Evolutionary conservation across 2,888 invertebrate genomes (phyloP).

Genomic region (Chromoteleia sp.): DNA sequence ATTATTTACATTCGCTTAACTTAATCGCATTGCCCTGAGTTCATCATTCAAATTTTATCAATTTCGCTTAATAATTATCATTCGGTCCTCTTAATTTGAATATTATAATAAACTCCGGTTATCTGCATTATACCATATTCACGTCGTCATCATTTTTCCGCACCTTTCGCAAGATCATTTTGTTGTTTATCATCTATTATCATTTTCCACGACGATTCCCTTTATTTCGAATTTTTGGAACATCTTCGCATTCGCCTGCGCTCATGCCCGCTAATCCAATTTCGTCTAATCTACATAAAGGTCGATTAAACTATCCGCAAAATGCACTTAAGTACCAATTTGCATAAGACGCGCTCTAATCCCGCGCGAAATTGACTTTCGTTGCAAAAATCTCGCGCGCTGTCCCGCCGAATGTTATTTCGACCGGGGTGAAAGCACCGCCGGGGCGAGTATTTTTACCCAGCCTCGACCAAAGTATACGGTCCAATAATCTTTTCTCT

Average conservation of each 20-base stretch:
- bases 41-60: too few species aligned
- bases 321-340: constrained; percentile 55
- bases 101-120: too few species aligned
- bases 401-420: constrained; percentile 36
- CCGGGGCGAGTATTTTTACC: constrained; percentile 57
- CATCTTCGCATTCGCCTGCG: constrained; percentile 15
- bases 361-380: constrained; percentile 56
- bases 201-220: not conserved
- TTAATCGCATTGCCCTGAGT: too few species aligned
- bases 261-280: constrained; percentile 11
- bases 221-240: not conserved
- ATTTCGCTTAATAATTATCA: too few species aligned
- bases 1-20: too few species aligned
- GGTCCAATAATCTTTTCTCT: constrained; percentile 73
- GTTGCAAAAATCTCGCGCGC: constrained; percentile 28
- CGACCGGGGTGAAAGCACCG: constrained; percentile 26
- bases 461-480: constrained; percentile 62
- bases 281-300: constrained; percentile 32
- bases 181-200: too few species aligned
- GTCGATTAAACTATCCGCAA: constrained; percentile 33
- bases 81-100: too few species aligned
- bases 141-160: too few species aligned
- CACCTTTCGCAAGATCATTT: too few species aligned
- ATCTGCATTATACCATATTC: too few species aligned
- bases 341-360: constrained; percentile 60